phyloP scores from a whole-genome alignment of 2,113 vertebrate species.

The Ursus arctos region DNA sequence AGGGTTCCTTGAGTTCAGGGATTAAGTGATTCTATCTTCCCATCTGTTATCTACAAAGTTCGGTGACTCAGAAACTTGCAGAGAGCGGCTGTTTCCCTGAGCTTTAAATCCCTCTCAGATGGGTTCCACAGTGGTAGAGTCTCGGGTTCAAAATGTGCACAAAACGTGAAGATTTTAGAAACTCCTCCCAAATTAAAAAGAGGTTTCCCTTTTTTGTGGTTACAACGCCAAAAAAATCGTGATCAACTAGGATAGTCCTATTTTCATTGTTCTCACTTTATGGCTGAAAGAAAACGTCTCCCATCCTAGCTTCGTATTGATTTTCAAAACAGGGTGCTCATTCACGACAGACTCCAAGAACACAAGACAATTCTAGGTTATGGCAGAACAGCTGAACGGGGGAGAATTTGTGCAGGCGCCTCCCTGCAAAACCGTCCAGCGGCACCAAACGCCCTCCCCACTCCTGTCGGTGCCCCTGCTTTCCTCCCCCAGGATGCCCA shows the following conservation, averaged over 20 bases:
- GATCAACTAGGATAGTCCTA: neutral
- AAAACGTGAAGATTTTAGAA: constrained; percentile 45
- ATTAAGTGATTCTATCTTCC: constrained; percentile 62
- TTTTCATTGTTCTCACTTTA: neutral
- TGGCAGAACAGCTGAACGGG: neutral
- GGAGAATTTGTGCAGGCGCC: neutral
- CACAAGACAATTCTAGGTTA: neutral
- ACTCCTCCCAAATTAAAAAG: neutral
- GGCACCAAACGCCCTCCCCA: neutral
- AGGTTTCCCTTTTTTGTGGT: constrained; percentile 9
- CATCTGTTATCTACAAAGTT: constrained; percentile 58
- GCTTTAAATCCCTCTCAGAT: constrained; percentile 23
- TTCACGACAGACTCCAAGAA: neutral
- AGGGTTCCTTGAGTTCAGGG: constrained; percentile 51
- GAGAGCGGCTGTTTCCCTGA: neutral
- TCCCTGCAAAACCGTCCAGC: neutral
- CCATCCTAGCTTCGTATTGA: neutral
- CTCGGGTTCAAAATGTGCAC: neutral
- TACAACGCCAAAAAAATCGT: neutral
- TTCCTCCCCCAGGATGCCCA: neutral
- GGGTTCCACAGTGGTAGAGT: neutral
- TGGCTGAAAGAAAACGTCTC: constrained; percentile 16
- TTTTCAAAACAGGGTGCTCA: constrained; percentile 34
- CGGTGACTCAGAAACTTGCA: constrained; percentile 48
- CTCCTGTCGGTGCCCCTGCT: neutral